These are phyloP conservation scores for Eremobia ochroleuca DNA, from an alignment of 2,888 invertebrate genomes.

Conservation along the genomic window DNA sequence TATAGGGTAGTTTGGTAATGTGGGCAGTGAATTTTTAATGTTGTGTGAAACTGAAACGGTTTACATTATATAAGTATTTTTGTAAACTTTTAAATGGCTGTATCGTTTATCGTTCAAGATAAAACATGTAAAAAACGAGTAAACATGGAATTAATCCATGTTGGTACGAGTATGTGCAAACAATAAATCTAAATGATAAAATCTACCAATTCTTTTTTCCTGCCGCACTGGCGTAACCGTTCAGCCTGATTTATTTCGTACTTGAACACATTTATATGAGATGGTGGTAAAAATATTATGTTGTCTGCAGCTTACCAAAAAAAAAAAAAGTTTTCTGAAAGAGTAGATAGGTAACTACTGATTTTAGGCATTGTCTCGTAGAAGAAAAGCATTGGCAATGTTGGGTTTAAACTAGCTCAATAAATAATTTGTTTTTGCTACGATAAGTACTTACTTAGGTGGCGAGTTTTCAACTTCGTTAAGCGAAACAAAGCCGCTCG, in stretches of 20 bases:
- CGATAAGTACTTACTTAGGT: not conserved
- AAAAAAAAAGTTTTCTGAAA: not conserved
- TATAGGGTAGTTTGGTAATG: conserved; percentile 45
- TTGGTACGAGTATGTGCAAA: conserved; percentile 52
- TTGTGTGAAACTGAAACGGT: conserved; percentile 30
- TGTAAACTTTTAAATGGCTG: conserved; percentile 43
- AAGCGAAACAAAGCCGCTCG: conserved; percentile 30
- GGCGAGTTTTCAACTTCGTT: not conserved
- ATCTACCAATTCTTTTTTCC: conserved; percentile 60
- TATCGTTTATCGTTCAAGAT: conserved; percentile 50
- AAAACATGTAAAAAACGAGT: conserved; percentile 45
- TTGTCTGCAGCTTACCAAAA: not conserved
- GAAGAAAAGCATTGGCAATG: not conserved
- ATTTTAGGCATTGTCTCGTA: not conserved
- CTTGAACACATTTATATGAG: conserved; percentile 40
- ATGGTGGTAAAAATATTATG: conserved; percentile 41
- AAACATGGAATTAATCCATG: conserved; percentile 62
- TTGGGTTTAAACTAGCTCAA: not conserved
- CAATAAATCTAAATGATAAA: conserved; percentile 62
- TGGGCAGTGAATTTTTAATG: conserved; percentile 35
- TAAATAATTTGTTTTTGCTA: not conserved
- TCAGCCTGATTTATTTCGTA: conserved; percentile 50
- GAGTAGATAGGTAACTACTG: not conserved
- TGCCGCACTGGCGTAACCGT: conserved; percentile 40
- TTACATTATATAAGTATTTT: conserved; percentile 33